Conservation (phyloP, 2,113 vertebrate species). For the Prietella phreatophila region DNA sequence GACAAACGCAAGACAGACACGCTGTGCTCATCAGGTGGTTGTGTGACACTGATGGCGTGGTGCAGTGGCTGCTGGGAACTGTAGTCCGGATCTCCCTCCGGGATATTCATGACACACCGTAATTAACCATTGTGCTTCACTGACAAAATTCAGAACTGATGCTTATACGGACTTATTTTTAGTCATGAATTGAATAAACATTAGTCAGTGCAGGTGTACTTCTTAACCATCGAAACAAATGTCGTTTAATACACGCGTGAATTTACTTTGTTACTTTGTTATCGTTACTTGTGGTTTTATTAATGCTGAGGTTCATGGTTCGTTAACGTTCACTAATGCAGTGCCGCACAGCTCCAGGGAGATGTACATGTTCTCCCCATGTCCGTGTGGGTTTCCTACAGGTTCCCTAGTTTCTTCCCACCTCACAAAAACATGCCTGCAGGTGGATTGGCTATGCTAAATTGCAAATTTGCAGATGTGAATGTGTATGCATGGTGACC, state of each 20-base stretch:
- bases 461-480: background rate
- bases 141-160: too few species aligned
- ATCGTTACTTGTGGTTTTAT: background rate
- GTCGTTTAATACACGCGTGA: background rate
- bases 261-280: background rate
- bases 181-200: background rate
- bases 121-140: too few species aligned
- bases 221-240: background rate
- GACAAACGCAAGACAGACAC: too few species aligned
- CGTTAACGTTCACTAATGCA: background rate
- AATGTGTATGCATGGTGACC: background rate
- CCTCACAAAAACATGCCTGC: background rate
- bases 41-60: too few species aligned
- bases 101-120: too few species aligned
- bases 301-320: background rate
- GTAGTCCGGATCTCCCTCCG: too few species aligned
- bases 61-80: too few species aligned
- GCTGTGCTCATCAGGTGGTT: too few species aligned
- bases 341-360: background rate
- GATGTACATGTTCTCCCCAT: background rate
- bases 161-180: background rate
- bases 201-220: background rate
- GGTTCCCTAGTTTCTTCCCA: background rate
- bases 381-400: background rate
- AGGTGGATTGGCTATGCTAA: background rate